A percentile compares a stretch with the other conserved stretches of the same genome.
These are phyloP conservation scores for Blastobasis lacticolella DNA, from an alignment of 2,888 invertebrate genomes.

Conservation along the genomic window DNA sequence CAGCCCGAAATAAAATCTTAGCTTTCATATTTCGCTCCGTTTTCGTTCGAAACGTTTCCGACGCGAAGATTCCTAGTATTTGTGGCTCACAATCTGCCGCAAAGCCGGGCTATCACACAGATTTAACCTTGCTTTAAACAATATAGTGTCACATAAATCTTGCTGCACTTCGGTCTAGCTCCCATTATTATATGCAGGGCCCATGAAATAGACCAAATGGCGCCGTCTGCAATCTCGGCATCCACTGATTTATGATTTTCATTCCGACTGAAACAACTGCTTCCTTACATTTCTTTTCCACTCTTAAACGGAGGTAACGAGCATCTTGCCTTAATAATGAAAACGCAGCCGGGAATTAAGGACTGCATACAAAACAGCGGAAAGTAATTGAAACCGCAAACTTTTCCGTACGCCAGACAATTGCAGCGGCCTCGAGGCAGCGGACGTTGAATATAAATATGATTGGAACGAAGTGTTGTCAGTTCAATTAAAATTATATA, in stretches of 20 bases:
- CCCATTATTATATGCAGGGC: constrained; percentile 34
- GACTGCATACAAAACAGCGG: constrained; percentile 33
- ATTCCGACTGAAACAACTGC: constrained; percentile 54
- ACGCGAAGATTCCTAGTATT: not conserved
- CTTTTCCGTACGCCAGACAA: constrained; percentile 42
- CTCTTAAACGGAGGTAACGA: constrained; percentile 51
- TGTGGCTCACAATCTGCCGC: not conserved
- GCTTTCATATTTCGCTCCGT: no score
- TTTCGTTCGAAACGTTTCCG: no score
- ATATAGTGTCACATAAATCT: constrained; percentile 24
- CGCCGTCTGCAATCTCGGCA: constrained; percentile 43
- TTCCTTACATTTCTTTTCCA: constrained; percentile 37
- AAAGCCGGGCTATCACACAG: not conserved
- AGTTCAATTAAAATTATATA: no score
- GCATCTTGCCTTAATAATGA: constrained; percentile 52
- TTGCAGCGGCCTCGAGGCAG: constrained; percentile 12
- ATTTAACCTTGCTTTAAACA: constrained; percentile 8
- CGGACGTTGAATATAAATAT: no score
- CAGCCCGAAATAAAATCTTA: no score
- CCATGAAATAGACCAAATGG: constrained; percentile 47
- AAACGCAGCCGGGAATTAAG: constrained; percentile 32
- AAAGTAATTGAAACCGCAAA: constrained; percentile 54
- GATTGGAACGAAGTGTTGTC: no score
- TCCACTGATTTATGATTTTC: constrained; percentile 58
- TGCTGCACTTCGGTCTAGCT: constrained; percentile 26